A percentile compares a stretch with the other conserved stretches of the same genome.
phyloP scores from a whole-genome alignment of 2,888 invertebrate genomes.

The Volucella bombylans region DNA sequence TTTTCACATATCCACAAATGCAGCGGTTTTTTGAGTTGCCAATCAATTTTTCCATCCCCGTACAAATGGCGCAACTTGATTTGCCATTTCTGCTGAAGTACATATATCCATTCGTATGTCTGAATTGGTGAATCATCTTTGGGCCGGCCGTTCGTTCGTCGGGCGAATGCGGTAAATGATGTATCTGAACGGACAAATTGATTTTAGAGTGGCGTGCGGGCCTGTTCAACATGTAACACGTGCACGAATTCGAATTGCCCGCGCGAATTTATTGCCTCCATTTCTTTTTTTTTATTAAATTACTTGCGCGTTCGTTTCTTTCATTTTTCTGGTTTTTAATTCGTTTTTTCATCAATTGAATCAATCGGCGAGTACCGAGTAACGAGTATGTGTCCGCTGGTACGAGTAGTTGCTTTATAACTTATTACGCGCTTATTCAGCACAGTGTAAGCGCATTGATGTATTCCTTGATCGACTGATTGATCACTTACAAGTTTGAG shows the following conservation, averaged over 20 bases:
- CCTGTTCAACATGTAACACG: slow-evolving; percentile 53
- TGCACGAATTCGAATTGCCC: slow-evolving; percentile 11
- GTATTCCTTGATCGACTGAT: no score
- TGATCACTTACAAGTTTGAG: no score
- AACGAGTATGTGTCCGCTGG: no score
- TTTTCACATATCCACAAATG: not conserved
- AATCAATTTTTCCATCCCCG: slow-evolving; percentile 41
- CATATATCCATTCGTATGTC: no score
- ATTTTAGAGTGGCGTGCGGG: slow-evolving; percentile 38
- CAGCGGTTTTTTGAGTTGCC: slow-evolving; percentile 18
- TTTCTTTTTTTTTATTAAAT: not conserved
- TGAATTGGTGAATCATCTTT: slow-evolving; percentile 39
- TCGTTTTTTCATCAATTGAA: no score
- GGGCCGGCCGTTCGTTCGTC: not conserved
- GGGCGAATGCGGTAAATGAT: slow-evolving; percentile 45
- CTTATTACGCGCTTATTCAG: no score
- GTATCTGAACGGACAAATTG: slow-evolving; percentile 60
- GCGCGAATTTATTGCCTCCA: not conserved
- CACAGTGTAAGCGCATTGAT: no score
- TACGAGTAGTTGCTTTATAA: no score
- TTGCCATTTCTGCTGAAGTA: slow-evolving; percentile 41
- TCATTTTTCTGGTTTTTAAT: not conserved
- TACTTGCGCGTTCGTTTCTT: not conserved
- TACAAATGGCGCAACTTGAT: slow-evolving; percentile 30
- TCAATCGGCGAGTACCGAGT: no score